These are phyloP conservation scores for Phyllotreta striolata DNA, from an alignment of 2,888 invertebrate species.

Conservation along the genomic window DNA sequence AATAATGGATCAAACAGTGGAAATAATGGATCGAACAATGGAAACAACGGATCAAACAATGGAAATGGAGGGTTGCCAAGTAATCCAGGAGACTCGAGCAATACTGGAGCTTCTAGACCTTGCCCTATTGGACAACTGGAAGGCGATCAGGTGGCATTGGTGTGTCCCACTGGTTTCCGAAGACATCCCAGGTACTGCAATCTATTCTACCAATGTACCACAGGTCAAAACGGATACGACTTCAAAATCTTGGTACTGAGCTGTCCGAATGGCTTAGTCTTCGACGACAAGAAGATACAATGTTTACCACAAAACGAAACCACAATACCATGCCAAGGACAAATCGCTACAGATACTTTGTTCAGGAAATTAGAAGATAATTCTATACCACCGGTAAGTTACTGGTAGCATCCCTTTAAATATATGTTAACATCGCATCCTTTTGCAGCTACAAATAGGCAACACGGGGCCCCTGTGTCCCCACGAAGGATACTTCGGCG, in stretches of 20 bases:
- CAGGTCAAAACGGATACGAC: slow-evolving; percentile 69
- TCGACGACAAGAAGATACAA: slow-evolving; percentile 75
- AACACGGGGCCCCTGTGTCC: slow-evolving; percentile 69
- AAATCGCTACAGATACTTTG: slow-evolving; percentile 65
- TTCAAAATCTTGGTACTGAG: slow-evolving; percentile 77
- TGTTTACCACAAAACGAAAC: slow-evolving; percentile 73
- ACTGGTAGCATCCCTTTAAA: background rate
- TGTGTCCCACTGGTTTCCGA: slow-evolving; percentile 84
- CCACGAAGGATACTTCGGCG: slow-evolving; percentile 72
- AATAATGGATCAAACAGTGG: slow-evolving; percentile 9
- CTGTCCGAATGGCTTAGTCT: slow-evolving; percentile 81
- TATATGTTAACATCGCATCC: background rate
- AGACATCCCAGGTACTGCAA: slow-evolving; percentile 85
- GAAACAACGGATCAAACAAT: background rate
- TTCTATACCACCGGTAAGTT: slow-evolving; percentile 69
- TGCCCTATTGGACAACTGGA: slow-evolving; percentile 68
- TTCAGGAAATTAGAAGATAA: slow-evolving; percentile 65
- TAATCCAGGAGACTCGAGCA: background rate
- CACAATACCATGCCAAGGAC: slow-evolving; percentile 65
- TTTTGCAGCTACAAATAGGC: slow-evolving; percentile 69
- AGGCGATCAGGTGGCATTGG: slow-evolving; percentile 74
- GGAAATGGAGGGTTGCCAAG: slow-evolving; percentile 4
- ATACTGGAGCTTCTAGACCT: slow-evolving; percentile 45
- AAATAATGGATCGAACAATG: background rate
- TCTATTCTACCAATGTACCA: slow-evolving; percentile 84